Percentiles rank a stretch among this genome's conserved stretches.
Conservation (phyloP, 2,888 invertebrate species). For the Crocallis elinguaria region DNA sequence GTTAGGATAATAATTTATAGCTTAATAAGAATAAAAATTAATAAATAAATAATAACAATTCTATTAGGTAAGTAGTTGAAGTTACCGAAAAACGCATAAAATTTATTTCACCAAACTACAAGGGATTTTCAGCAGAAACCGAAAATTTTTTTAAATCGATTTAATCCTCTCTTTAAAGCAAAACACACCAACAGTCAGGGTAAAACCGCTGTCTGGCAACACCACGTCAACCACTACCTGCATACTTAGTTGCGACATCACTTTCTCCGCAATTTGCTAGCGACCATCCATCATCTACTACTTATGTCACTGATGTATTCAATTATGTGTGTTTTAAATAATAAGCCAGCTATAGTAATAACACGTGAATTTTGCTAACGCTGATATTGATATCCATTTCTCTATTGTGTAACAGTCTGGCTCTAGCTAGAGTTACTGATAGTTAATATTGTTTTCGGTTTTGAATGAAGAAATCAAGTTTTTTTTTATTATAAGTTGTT, state of each 20-base stretch:
- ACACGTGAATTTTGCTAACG: background rate
- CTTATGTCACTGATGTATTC: slow-evolving; percentile 38
- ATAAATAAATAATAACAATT: too few relatives aligned
- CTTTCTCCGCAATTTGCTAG: slow-evolving; percentile 71
- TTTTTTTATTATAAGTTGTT: too few relatives aligned
- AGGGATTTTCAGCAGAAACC: too few relatives aligned
- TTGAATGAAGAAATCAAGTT: too few relatives aligned
- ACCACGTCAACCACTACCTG: background rate
- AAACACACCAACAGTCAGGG: background rate
- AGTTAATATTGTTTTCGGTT: background rate
- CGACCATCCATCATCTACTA: slow-evolving; percentile 34
- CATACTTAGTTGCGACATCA: slow-evolving; percentile 65
- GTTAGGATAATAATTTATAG: too few relatives aligned
- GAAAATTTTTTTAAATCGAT: too few relatives aligned
- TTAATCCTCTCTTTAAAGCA: too few relatives aligned
- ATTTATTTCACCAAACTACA: too few relatives aligned
- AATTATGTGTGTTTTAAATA: slow-evolving; percentile 21
- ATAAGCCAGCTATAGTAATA: background rate
- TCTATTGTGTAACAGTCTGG: slow-evolving; percentile 16
- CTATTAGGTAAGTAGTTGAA: too few relatives aligned
- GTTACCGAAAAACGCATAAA: too few relatives aligned
- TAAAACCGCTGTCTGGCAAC: background rate
- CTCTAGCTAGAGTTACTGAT: background rate
- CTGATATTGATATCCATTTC: slow-evolving; percentile 9
- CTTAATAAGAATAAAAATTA: too few relatives aligned